These are phyloP conservation scores for Xerus rutilus DNA, from an alignment of 2,797 vertebrate species.

Conservation along the genomic window DNA sequence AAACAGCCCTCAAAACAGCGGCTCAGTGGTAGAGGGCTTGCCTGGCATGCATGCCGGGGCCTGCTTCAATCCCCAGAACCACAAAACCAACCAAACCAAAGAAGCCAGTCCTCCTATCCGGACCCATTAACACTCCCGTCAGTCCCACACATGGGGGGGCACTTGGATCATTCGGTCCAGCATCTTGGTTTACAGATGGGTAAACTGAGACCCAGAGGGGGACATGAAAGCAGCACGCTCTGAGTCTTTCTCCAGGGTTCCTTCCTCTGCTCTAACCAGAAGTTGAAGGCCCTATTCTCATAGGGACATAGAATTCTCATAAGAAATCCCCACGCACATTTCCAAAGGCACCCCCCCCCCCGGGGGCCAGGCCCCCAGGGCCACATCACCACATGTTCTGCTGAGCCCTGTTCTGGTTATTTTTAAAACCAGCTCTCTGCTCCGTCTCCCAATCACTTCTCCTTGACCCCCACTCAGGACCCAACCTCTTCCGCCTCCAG, in stretches of 20 bases:
- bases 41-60: neutral
- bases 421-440: constrained; percentile 18
- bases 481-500: constrained; percentile 17
- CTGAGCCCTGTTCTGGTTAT: neutral
- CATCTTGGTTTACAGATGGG: neutral
- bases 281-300: neutral
- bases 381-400: neutral
- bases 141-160: neutral
- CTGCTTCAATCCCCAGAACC: neutral
- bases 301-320: neutral
- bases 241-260: neutral
- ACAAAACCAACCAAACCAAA: neutral
- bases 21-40: neutral
- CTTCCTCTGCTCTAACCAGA: neutral
- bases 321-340: neutral
- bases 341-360: neutral
- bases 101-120: neutral
- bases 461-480: neutral
- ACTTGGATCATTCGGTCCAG: neutral
- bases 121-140: neutral
- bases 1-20: neutral
- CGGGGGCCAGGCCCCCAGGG: neutral
- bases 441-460: neutral
- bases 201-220: neutral
- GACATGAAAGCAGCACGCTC: neutral